A percentile compares a stretch with the other conserved stretches of the same genome.
Evolutionary conservation across 2,888 invertebrate genomes (phyloP).

Genomic region (Athripsodes cinereus): DNA sequence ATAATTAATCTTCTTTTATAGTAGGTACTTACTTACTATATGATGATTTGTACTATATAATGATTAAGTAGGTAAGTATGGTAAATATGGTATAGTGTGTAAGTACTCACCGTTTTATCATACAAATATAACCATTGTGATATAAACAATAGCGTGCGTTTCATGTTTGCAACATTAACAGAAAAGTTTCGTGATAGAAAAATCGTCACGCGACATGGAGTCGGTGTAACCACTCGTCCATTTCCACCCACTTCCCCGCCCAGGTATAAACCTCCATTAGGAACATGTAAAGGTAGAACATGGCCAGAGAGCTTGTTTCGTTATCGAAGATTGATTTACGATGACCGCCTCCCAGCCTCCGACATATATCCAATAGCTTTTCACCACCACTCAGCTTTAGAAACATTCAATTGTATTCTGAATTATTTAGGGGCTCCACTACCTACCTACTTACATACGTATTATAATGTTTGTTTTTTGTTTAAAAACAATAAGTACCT

Average conservation of each 20-base stretch:
- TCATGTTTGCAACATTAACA: conserved; percentile 1
- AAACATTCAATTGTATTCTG: too few relatives aligned
- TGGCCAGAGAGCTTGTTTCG: conserved; percentile 17
- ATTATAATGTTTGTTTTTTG: too few relatives aligned
- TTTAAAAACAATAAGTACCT: too few relatives aligned
- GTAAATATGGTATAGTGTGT: too few relatives aligned
- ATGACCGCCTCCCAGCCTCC: conserved; percentile 9
- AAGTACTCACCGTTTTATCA: not conserved
- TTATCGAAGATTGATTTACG: conserved; percentile 25
- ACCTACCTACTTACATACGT: too few relatives aligned
- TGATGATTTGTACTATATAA: too few relatives aligned
- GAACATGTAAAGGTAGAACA: conserved; percentile 8
- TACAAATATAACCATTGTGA: not conserved
- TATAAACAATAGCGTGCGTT: not conserved
- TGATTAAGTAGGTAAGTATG: too few relatives aligned
- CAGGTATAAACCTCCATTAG: conserved; percentile 16
- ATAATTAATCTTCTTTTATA: too few relatives aligned
- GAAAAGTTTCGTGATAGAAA: conserved; percentile 1
- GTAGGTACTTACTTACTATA: too few relatives aligned
- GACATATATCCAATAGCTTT: too few relatives aligned
- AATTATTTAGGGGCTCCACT: too few relatives aligned
- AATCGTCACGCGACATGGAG: conserved; percentile 1
- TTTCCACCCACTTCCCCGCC: not conserved
- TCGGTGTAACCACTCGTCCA: not conserved
- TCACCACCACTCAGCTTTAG: not conserved